These are phyloP conservation scores for Lithophane leautieri DNA, from an alignment of 2,888 invertebrate genomes.

Conservation along the genomic window DNA sequence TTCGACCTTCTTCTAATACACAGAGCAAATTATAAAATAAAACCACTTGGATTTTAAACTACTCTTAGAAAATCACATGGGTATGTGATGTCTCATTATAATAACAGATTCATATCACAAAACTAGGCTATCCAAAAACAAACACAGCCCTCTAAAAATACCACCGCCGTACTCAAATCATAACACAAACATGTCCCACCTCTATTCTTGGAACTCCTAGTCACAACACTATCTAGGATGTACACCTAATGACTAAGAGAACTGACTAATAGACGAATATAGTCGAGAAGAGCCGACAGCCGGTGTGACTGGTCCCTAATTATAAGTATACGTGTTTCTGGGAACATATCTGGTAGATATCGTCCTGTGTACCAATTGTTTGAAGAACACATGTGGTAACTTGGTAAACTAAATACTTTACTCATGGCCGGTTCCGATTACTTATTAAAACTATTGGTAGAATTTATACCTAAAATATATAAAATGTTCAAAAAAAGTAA, in stretches of 20 bases:
- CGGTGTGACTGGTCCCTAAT: constrained; percentile 35
- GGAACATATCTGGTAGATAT: constrained; percentile 25
- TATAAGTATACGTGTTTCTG: constrained; percentile 33
- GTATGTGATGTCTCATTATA: background rate
- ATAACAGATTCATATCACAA: constrained; percentile 11
- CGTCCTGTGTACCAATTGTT: constrained; percentile 14
- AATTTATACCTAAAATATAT: too few species aligned
- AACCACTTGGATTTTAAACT: background rate
- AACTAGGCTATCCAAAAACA: constrained; percentile 36
- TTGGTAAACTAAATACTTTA: constrained; percentile 10
- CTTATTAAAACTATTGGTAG: too few species aligned
- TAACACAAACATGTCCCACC: constrained; percentile 51
- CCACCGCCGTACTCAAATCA: constrained; percentile 27
- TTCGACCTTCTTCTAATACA: fast-evolving
- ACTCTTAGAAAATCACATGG: background rate
- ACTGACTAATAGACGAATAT: constrained; percentile 62
- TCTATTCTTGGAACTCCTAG: constrained; percentile 50
- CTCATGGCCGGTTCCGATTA: background rate
- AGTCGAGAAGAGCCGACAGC: constrained; percentile 49
- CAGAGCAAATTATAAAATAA: background rate
- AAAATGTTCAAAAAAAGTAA: background rate
- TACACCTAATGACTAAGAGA: constrained; percentile 47
- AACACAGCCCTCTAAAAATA: constrained; percentile 33
- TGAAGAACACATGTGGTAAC: background rate
- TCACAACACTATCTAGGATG: constrained; percentile 53